Evolutionary conservation across 2,113 vertebrate genomes (phyloP).

Genomic region (Phalacrocorax pelagicus): DNA sequence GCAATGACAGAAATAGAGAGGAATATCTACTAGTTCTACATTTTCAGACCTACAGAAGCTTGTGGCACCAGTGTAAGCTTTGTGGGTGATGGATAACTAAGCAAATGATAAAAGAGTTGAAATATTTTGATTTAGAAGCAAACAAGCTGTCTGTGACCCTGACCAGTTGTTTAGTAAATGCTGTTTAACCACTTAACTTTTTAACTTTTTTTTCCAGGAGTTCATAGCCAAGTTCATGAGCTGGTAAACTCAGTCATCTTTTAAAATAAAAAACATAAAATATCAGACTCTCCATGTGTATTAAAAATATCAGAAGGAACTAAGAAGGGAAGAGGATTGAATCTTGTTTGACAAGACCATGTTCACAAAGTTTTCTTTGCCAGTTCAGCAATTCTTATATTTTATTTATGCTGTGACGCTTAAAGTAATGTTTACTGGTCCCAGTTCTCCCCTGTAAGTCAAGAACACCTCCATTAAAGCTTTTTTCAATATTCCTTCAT

Average conservation of each 20-base stretch:
- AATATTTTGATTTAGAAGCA: not conserved
- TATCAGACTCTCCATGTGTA: not conserved
- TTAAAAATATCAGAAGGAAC: not conserved
- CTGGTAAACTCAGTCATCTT: not conserved
- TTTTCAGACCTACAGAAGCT: not conserved
- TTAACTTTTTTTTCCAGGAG: not conserved
- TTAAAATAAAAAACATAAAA: not conserved
- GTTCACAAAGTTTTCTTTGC: not conserved
- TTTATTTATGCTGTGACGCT: not conserved
- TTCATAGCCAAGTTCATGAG: not conserved
- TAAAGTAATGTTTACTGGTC: not conserved
- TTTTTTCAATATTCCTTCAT: not conserved
- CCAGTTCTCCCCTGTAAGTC: not conserved
- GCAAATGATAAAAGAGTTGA: not conserved
- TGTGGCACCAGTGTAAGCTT: not conserved
- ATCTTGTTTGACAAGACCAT: not conserved
- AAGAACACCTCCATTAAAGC: not conserved
- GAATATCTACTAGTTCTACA: not conserved
- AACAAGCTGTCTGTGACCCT: not conserved
- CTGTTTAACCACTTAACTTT: not conserved
- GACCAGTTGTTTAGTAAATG: not conserved
- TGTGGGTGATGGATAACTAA: not conserved
- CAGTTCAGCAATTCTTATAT: not conserved
- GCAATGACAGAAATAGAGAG: not conserved
- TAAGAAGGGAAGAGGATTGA: not conserved